These are phyloP conservation scores for Hypotaenidia okinawae DNA, from an alignment of 2,797 vertebrate genomes.

Conservation along the genomic window DNA sequence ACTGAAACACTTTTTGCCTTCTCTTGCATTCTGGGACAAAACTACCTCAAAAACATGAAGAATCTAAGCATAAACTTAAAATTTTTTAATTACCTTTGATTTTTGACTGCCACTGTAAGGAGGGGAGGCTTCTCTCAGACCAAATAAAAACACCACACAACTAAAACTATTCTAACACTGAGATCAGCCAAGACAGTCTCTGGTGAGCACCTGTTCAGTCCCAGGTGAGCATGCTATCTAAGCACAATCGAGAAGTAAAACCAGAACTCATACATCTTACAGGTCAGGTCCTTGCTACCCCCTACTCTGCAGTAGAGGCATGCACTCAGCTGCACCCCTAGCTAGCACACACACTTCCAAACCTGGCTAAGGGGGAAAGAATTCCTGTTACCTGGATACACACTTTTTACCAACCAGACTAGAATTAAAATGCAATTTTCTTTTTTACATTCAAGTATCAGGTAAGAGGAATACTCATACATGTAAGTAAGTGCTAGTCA, in stretches of 20 bases:
- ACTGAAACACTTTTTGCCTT: background rate
- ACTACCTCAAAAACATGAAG: background rate
- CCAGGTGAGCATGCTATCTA: background rate
- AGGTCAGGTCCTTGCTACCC: background rate
- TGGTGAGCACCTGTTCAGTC: background rate
- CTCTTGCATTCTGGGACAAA: background rate
- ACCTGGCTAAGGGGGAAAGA: background rate
- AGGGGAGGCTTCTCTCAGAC: background rate
- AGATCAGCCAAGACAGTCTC: background rate
- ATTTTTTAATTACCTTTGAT: background rate
- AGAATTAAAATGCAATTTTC: accelerated
- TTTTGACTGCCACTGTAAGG: background rate
- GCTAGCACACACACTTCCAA: background rate
- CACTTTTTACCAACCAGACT: background rate
- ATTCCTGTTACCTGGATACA: background rate
- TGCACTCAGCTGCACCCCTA: background rate
- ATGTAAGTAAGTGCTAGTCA: background rate
- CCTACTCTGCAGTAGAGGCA: accelerated
- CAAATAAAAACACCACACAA: background rate
- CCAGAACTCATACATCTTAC: background rate
- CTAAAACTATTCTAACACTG: background rate
- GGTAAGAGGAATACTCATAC: background rate
- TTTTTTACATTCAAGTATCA: background rate
- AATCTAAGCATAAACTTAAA: background rate
- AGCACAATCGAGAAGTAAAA: background rate